Base-by-base conservation (phyloP, 1,140 invertebrate species). In the Chelonus insularis region DNA sequence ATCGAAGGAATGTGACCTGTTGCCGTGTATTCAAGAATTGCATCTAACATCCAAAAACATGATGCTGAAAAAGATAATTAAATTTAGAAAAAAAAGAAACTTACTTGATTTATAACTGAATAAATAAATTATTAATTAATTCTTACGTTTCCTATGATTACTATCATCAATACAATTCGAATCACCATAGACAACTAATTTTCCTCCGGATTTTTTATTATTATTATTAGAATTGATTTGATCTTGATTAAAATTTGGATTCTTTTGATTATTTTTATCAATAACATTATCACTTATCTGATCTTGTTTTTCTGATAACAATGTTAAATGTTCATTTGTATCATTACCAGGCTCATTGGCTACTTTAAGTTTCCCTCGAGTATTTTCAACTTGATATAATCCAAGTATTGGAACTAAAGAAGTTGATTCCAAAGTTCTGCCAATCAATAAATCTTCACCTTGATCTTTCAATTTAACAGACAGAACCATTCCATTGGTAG, bases 141-240 rank as follows among this genome's bases (percentile, higher is more conserved):
- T n/a, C 68, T 41, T 73, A 80, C 80, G 74, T 83, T 93, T 92
- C 65, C 93, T 89, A 41, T 93, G 82, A 78, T 95, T 92, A 69
- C 92, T 95, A 50, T 89, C 90, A 72, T 98, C 95, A 12, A 98
- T 84, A 72, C 96, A 98, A 80, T 96, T 98, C 1, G 95, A 97
- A 80, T 98, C 96, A 0, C 96, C 95, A 81, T 96, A 98, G 20
- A 97, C 86, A 2, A 88, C 91, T 41, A 98, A 84, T 39, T 94
- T 83, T 1, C 93, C 92, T 4, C 25, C 25, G 3, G 7, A 29
- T 29, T 29, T 29, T 29, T 29, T 29, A 4, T 3, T 7, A 29
- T 29, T 29, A 57, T 85, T 79, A 75, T 79, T 69, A 45, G 79
- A 71, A n/a, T 63, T 78, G 66, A 32, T 70, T 74, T 68, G 82